These are phyloP conservation scores for Danionella cerebrum DNA, from an alignment of 2,113 vertebrate species.

Conservation along the genomic window DNA sequence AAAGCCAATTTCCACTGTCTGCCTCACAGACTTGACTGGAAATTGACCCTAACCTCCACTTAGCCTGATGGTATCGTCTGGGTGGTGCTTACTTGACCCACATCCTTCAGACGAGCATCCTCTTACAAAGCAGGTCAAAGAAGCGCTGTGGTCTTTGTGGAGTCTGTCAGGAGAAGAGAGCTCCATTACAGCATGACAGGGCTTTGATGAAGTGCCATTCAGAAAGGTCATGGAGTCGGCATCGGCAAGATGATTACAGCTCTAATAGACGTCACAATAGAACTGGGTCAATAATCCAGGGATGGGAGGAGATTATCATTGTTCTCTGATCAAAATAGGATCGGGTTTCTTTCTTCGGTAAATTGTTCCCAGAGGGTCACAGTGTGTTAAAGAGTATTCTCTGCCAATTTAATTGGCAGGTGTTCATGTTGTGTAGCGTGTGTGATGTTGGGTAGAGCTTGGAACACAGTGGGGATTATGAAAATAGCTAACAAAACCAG, in stretches of 20 bases:
- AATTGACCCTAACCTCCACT: slow-evolving; percentile 22
- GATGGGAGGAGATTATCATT: slow-evolving; percentile 39
- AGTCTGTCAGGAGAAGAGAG: background rate
- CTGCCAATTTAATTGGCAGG: background rate
- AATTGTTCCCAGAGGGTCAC: slow-evolving; percentile 47
- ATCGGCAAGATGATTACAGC: slow-evolving; percentile 3
- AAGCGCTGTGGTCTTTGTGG: background rate
- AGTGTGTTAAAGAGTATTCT: slow-evolving; percentile 50
- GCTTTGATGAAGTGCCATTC: slow-evolving; percentile 14
- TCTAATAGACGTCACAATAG: slow-evolving; percentile 11
- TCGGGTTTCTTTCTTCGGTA: slow-evolving; percentile 38
- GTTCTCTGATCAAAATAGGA: slow-evolving; percentile 46
- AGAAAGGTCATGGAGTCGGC: slow-evolving; percentile 6
- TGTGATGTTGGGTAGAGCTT: background rate
- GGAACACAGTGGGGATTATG: too few relatives aligned
- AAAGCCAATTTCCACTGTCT: background rate
- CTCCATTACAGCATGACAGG: background rate
- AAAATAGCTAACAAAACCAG: too few relatives aligned
- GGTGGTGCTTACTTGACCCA: slow-evolving; percentile 47
- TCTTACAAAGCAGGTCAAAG: background rate
- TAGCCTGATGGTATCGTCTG: slow-evolving; percentile 48
- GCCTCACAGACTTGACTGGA: background rate
- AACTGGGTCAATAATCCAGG: slow-evolving; percentile 14
- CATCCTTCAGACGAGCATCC: slow-evolving; percentile 33
- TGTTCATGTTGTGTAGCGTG: background rate